phyloP scores from a whole-genome alignment of 1,140 invertebrate genomes.

The Listronotus bonariensis region DNA sequence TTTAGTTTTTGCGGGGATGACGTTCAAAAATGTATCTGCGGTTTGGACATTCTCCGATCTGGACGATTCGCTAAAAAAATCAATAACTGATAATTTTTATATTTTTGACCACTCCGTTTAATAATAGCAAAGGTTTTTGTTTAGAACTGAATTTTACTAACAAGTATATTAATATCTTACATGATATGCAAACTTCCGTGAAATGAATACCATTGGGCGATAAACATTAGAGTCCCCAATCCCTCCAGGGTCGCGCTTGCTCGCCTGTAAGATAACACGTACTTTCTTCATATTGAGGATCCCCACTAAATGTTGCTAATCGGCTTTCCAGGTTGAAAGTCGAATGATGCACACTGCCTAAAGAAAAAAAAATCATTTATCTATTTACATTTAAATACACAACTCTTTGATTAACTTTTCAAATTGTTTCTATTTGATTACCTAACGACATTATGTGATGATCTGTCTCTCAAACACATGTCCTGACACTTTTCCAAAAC shows the following conservation, averaged over 20 bases:
- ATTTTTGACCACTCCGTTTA: not conserved
- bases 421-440: not conserved
- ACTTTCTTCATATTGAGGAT: conserved; percentile 86
- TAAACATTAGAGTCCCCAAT: conserved; percentile 80
- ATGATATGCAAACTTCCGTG: conserved; percentile 85
- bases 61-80: conserved; percentile 74
- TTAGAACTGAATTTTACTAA: conserved; percentile 7
- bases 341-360: conserved; percentile 81
- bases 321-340: conserved; percentile 87
- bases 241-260: conserved; percentile 81
- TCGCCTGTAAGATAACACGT: conserved; percentile 86
- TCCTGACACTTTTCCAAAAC: conserved; percentile 86
- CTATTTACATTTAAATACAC: not conserved
- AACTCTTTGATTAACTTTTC: not conserved
- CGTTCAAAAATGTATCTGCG: conserved; percentile 85
- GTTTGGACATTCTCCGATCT: conserved; percentile 83
- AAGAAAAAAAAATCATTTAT: not conserved
- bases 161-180: conserved; percentile 65
- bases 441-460: conserved; percentile 77
- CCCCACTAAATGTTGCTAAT: conserved; percentile 78
- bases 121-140: not conserved
- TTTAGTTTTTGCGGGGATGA: conserved; percentile 80
- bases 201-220: conserved; percentile 87
- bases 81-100: not conserved
- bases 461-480: conserved; percentile 80